Evolutionary conservation across 2,797 vertebrate genomes (phyloP), one percentile per base, ranked within the genome.

Genomic region (Sphaeramia orbicularis): DNA sequence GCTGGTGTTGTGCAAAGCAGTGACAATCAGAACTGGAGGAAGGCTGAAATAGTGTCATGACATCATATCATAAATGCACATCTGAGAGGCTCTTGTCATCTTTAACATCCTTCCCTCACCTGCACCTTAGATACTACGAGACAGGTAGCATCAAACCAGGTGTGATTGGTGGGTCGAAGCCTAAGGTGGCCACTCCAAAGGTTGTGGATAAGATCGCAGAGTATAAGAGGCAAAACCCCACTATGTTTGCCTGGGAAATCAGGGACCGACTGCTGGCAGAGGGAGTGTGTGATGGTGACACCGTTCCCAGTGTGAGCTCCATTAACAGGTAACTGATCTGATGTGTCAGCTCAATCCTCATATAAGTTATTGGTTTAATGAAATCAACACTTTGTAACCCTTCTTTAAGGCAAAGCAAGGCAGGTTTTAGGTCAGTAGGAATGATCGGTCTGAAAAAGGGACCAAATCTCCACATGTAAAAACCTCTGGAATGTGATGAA

Each of bases 221-320:
- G 35, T 97, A 97, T 86, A 97, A 97, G 85, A 89, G 96, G 10
- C 96, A 97, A 84, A 97, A 97, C 63, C 96, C 96, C 2, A 97
- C 96, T 56, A 97, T 97, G 96, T 97, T 97, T 9, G 96, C 96
- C 15, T 97, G 96, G 96, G 96, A 97, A 87, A 97, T 97, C 82
- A 87, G 96, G 42, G 96, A 97, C 89, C 85, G 96, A 10, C 94
- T 97, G 61, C 80, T 97, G 83, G 92, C 96, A 0, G 96, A 97
- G 76, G 96, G 95, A 0, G 95, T 96, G 71, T 97, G 96, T 58
- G 96, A 96, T 88, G 91, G 93, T 0, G 96, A 97, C 92, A 97
- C 95, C 0, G 96, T 97, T 63, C 96, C 96, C 81, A 97, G 96
- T 24, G 96, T 97, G 80, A 96, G 96, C 91, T 97, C 96, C 85